Percentiles rank a stretch among this genome's conserved stretches.
Evolutionary conservation across 2,797 vertebrate species (phyloP).

Genomic region (Triplophysa yarkandensis): DNA sequence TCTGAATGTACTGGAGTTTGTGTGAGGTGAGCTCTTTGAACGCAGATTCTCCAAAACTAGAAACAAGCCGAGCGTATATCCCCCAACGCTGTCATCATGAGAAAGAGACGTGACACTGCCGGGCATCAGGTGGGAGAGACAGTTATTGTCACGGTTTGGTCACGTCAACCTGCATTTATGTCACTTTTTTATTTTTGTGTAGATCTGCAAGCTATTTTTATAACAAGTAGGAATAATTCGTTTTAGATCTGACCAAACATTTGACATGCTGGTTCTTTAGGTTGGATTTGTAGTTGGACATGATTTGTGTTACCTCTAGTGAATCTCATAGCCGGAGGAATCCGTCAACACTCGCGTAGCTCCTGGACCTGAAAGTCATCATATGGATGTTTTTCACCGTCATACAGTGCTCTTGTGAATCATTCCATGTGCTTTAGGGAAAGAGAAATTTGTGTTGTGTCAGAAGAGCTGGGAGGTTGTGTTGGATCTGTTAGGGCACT

Average conservation of each 20-base stretch:
- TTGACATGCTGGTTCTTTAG: background rate
- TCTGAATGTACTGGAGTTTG: background rate
- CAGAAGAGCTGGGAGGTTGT: background rate
- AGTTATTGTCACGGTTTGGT: no score
- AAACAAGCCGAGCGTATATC: background rate
- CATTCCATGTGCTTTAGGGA: background rate
- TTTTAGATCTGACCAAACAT: no score
- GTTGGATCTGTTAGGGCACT: conserved; percentile 1
- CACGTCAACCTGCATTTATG: background rate
- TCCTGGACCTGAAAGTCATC: background rate
- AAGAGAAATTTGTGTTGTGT: conserved; percentile 1
- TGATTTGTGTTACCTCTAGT: no score
- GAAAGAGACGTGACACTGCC: background rate
- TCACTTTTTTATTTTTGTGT: background rate
- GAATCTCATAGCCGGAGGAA: background rate
- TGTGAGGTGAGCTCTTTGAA: background rate
- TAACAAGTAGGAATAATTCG: no score
- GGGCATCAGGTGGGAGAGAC: background rate
- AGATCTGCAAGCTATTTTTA: no score
- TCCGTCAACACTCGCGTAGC: background rate
- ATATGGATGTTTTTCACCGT: background rate
- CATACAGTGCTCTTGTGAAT: conserved; percentile 5
- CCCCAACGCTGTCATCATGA: background rate
- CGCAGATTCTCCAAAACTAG: background rate
- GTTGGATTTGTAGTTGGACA: background rate